These are phyloP conservation scores for Nixonia krombeini DNA, from an alignment of 1,140 invertebrate species.

Conservation along the genomic window DNA sequence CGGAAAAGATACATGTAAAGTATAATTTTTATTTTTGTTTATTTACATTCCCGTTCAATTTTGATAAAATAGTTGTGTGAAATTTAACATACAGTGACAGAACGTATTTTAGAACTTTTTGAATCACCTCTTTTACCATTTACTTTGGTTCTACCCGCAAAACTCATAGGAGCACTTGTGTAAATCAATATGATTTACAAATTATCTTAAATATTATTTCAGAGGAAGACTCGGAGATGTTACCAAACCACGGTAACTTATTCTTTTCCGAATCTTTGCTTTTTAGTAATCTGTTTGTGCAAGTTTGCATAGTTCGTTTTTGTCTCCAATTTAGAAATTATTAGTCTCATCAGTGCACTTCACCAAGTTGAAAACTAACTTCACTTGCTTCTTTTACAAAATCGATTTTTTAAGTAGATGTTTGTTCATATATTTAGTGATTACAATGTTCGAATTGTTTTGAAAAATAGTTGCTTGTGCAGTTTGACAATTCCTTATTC, in stretches of 20 bases:
- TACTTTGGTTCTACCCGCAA: background rate
- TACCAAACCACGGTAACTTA: constrained; percentile 71
- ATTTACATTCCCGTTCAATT: no score
- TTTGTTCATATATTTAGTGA: no score
- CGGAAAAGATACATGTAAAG: no score
- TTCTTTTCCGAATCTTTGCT: constrained; percentile 58
- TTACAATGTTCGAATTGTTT: constrained; percentile 37
- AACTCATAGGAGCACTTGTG: constrained; percentile 13
- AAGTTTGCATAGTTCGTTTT: constrained; percentile 17
- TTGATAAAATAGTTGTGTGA: no score
- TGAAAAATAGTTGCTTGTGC: constrained; percentile 1
- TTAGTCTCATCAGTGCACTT: no score
- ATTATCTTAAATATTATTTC: constrained; percentile 68
- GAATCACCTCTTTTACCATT: no score
- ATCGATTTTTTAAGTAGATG: no score
- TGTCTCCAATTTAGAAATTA: background rate
- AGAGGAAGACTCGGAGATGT: constrained; percentile 72
- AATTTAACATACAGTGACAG: no score
- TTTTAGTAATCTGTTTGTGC: constrained; percentile 47
- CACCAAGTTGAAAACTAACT: no score
- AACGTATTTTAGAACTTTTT: background rate
- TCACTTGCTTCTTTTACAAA: no score
- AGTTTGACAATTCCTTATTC: no score
- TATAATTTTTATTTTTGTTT: no score
- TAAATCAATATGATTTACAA: constrained; percentile 37